These are phyloP conservation scores for Saiga tatarica DNA, from an alignment of 2,113 vertebrate genomes.

Conservation along the genomic window DNA sequence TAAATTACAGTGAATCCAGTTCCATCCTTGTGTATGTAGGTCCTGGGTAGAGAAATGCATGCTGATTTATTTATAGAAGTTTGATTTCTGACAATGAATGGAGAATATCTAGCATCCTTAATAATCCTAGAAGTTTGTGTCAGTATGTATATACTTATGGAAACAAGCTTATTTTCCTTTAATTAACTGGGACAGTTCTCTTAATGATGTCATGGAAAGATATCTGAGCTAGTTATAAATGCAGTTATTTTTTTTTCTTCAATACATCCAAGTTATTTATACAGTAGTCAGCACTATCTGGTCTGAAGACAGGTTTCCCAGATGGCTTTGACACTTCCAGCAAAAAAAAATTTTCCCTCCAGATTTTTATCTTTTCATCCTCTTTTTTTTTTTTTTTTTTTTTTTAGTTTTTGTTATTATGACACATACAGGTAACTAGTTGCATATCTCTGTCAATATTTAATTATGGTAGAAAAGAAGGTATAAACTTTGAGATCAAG, in stretches of 20 bases:
- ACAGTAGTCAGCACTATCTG: neutral
- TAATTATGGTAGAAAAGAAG: neutral
- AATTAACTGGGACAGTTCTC: neutral
- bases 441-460: neutral
- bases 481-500: neutral
- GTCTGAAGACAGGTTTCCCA: neutral
- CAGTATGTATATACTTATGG: neutral
- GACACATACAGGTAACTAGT: neutral
- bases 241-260: neutral
- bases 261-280: neutral
- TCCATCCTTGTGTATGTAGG: neutral
- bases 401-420: neutral
- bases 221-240: neutral
- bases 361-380: neutral
- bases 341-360: neutral
- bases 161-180: neutral
- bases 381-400: neutral
- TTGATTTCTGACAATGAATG: neutral
- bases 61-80: neutral
- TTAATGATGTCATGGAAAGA: neutral
- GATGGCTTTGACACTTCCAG: neutral
- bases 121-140: neutral
- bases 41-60: neutral
- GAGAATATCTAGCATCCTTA: neutral
- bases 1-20: neutral